Percentiles rank a stretch among this genome's conserved stretches.
phyloP scores from a whole-genome alignment of 35 echinoderm and acorn worm species.

The Ophiothrix spiculata region DNA sequence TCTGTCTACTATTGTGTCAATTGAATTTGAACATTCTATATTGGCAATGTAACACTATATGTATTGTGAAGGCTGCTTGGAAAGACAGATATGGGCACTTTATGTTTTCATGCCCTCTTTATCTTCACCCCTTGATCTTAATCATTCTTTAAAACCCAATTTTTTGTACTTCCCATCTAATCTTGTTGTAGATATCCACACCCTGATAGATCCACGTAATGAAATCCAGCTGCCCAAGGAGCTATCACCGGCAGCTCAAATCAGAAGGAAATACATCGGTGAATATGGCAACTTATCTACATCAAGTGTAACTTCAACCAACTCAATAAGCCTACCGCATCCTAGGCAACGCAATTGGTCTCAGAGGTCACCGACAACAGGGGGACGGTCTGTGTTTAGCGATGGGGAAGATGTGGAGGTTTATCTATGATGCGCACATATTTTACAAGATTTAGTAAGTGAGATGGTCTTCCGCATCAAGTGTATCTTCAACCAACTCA shows the following conservation, averaged over 20 bases:
- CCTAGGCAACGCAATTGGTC: constrained; percentile 1
- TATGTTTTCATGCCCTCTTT: no score
- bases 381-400: constrained; percentile 11
- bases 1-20: no score
- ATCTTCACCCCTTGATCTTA: no score
- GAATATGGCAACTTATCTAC: constrained; percentile 27
- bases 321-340: not conserved
- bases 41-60: no score
- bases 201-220: constrained; percentile 44
- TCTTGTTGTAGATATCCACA: not conserved
- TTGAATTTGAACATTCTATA: no score
- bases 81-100: no score
- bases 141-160: no score
- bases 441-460: no score
- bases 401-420: not conserved
- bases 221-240: constrained; percentile 55
- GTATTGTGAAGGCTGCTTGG: no score
- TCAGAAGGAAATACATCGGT: constrained; percentile 43
- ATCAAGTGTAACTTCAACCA: not conserved
- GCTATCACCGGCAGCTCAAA: constrained; percentile 56
- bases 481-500: no score
- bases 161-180: no score
- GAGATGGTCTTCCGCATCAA: no score
- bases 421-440: constrained; percentile 7
- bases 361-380: not conserved